Evolutionary conservation across 2,888 invertebrate species (phyloP).

Genomic region (Stenichneumon culpator): DNA sequence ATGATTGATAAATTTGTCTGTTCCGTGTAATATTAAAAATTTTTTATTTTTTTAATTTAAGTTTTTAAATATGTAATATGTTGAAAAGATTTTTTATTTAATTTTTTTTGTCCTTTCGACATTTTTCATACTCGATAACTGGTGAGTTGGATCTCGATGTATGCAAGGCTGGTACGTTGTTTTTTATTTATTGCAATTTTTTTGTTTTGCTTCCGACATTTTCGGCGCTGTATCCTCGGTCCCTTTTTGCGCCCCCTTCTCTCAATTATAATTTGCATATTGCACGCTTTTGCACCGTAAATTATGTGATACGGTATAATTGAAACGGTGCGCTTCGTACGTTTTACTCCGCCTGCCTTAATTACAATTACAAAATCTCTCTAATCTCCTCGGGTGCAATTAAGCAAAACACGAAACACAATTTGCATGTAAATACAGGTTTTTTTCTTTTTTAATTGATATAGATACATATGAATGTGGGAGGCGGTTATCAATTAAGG

Average conservation of each 20-base stretch:
- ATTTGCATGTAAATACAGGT: slow-evolving; percentile 15
- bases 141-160: too few relatives aligned
- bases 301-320: slow-evolving; percentile 18
- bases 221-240: background rate
- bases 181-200: background rate
- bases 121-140: too few relatives aligned
- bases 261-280: slow-evolving; percentile 38
- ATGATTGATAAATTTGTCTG: too few relatives aligned
- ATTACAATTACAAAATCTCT: slow-evolving; percentile 16
- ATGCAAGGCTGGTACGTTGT: background rate
- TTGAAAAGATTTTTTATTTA: too few relatives aligned
- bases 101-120: too few relatives aligned
- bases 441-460: slow-evolving; percentile 8
- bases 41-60: too few relatives aligned
- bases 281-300: slow-evolving; percentile 14
- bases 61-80: too few relatives aligned
- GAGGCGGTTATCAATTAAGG: background rate
- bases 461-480: background rate
- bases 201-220: background rate
- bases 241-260: slow-evolving; percentile 27
- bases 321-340: slow-evolving; percentile 8
- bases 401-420: background rate
- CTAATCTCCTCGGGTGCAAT: background rate
- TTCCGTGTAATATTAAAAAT: too few relatives aligned
- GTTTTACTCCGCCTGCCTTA: slow-evolving; percentile 21